Conservation (phyloP, 92 coral and sea anemone species). For the Phymanthus crucifer region DNA sequence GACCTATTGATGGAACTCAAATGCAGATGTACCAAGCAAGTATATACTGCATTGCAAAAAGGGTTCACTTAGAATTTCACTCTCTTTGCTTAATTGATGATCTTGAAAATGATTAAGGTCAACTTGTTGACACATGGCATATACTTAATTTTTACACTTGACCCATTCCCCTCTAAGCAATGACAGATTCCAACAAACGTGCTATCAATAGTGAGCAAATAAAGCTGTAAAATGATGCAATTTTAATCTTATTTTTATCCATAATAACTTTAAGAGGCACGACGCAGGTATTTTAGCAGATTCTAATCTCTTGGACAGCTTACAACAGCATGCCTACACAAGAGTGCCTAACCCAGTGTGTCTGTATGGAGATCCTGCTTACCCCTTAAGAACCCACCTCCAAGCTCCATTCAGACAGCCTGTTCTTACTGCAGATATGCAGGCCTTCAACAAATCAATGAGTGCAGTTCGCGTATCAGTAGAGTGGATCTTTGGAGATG, state of each 20-base stretch:
- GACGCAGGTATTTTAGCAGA: not conserved
- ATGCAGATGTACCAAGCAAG: too few relatives aligned
- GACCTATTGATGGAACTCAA: too few relatives aligned
- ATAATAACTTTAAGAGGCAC: not conserved
- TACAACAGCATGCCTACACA: not conserved
- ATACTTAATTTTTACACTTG: too few relatives aligned
- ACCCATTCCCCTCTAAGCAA: not conserved
- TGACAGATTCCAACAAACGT: too few relatives aligned
- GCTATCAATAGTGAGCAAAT: too few relatives aligned
- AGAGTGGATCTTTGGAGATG: constrained; percentile 51
- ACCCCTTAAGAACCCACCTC: not conserved
- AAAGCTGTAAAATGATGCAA: not conserved
- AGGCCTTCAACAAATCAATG: not conserved
- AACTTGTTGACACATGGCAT: too few relatives aligned
- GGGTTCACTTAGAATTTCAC: too few relatives aligned
- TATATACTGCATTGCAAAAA: too few relatives aligned
- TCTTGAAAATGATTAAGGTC: too few relatives aligned
- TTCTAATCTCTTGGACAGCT: not conserved
- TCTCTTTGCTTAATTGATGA: too few relatives aligned
- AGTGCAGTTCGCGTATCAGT: constrained; percentile 35
- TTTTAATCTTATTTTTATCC: too few relatives aligned
- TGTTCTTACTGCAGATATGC: not conserved
- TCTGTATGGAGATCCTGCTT: too few relatives aligned
- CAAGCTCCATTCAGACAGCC: not conserved
- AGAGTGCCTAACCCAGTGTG: not conserved